Conservation (phyloP, 1,140 invertebrate genomes). For the Anastrepha ludens region DNA sequence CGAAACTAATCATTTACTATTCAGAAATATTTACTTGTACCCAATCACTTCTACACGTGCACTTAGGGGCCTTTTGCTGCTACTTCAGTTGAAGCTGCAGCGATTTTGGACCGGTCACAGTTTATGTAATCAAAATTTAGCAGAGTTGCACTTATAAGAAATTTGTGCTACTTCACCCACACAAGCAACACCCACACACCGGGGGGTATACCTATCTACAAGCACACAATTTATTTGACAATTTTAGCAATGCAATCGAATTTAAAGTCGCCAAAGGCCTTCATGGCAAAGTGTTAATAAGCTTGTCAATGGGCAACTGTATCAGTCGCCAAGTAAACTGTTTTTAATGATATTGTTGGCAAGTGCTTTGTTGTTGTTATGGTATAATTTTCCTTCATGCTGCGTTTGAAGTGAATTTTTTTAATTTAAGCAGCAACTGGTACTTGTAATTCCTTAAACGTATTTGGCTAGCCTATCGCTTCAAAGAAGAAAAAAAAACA, state of each 20-base stretch:
- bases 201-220: too few relatives aligned
- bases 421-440: neutral
- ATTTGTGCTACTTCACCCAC: neutral
- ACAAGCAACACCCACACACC: neutral
- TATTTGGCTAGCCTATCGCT: neutral
- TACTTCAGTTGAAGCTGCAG: neutral
- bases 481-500: neutral
- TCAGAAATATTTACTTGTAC: neutral
- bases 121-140: neutral
- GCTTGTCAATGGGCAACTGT: neutral
- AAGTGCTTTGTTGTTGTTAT: neutral
- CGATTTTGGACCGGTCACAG: neutral
- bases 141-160: neutral
- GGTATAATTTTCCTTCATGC: neutral
- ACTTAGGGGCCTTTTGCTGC: neutral
- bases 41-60: neutral
- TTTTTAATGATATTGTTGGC: neutral
- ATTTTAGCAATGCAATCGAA: neutral
- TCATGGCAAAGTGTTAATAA: neutral
- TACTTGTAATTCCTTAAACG: slow-evolving; percentile 9
- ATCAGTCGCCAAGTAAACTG: neutral
- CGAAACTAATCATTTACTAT: neutral
- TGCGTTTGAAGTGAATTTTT: neutral
- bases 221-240: too few relatives aligned
- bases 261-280: neutral